These are phyloP conservation scores for Polypterus senegalus DNA, from an alignment of 2,113 vertebrate species.

Conservation along the genomic window DNA sequence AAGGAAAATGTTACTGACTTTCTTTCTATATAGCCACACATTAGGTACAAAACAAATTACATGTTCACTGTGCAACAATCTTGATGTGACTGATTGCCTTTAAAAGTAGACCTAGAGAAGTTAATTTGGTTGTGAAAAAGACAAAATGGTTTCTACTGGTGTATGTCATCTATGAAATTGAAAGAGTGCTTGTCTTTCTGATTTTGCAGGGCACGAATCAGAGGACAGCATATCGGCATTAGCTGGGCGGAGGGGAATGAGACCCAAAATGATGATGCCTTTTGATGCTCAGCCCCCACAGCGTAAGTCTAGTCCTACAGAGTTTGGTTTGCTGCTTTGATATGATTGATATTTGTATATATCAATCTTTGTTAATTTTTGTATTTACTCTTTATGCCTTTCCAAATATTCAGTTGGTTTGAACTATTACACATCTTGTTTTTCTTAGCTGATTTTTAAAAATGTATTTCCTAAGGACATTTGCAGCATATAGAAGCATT, in stretches of 20 bases:
- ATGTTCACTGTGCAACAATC: no score
- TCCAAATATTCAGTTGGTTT: background rate
- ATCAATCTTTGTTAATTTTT: slow-evolving; percentile 31
- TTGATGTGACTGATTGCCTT: no score
- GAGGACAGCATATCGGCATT: slow-evolving; percentile 95
- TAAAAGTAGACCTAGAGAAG: no score
- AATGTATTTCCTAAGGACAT: no score
- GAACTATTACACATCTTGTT: background rate
- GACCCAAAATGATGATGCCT: slow-evolving; percentile 99
- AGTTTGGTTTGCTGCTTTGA: slow-evolving; percentile 8
- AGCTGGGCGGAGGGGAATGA: slow-evolving; percentile 87
- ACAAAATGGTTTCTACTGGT: no score
- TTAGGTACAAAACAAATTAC: no score
- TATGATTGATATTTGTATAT: slow-evolving; percentile 26
- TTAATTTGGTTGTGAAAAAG: no score
- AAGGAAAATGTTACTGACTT: no score
- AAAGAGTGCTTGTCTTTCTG: slow-evolving; percentile 23
- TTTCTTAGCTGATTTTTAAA: no score
- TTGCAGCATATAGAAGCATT: no score
- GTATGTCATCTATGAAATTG: no score
- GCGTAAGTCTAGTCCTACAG: slow-evolving; percentile 65
- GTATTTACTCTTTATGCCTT: background rate
- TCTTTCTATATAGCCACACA: no score
- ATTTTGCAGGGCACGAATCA: slow-evolving; percentile 80
- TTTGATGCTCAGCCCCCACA: slow-evolving; percentile 96